Percentiles rank a stretch among this genome's conserved stretches.
Evolutionary conservation across 1,140 invertebrate species (phyloP).

Genomic region (Dinoponera quadriceps): DNA sequence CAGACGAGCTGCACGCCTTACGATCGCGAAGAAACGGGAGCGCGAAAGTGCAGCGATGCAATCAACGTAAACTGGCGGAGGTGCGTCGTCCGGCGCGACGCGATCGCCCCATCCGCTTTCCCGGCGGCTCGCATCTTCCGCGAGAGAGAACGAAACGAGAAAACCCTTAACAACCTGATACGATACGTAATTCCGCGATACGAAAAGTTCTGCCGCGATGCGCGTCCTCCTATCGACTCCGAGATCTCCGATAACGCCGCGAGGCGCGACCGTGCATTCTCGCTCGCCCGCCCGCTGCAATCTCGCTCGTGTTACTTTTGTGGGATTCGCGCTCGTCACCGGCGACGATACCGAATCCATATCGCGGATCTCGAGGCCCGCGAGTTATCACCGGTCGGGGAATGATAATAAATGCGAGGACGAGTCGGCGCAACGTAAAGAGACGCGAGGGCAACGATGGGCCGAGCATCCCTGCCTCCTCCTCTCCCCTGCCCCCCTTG

Average conservation of each 20-base stretch:
- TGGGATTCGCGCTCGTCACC: conserved; percentile 39
- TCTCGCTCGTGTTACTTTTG: conserved; percentile 14
- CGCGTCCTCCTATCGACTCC: not conserved
- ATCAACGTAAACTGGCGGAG: conserved; percentile 5
- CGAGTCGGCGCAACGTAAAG: conserved; percentile 20
- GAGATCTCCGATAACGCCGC: conserved; percentile 39
- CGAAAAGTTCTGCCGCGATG: not conserved
- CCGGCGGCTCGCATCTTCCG: not conserved
- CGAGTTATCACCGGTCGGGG: conserved; percentile 39
- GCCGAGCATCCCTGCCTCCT: not conserved
- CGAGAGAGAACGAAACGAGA: not conserved
- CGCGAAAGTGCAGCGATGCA: conserved; percentile 2
- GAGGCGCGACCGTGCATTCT: conserved; percentile 5
- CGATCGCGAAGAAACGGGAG: not conserved
- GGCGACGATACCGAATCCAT: conserved; percentile 20
- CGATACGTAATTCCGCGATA: conserved; percentile 18
- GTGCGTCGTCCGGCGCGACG: not conserved
- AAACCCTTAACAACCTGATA: conserved; percentile 4
- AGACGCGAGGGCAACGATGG: conserved; percentile 31
- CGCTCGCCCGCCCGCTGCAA: not conserved
- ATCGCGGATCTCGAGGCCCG: conserved; percentile 26
- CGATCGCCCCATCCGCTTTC: not conserved
- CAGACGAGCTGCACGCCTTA: not conserved
- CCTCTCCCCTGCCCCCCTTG: conserved; percentile 19
- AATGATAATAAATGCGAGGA: conserved; percentile 53